Conservation (phyloP, 2,797 vertebrate genomes). For the Heteromormyrus szaboi region DNA sequence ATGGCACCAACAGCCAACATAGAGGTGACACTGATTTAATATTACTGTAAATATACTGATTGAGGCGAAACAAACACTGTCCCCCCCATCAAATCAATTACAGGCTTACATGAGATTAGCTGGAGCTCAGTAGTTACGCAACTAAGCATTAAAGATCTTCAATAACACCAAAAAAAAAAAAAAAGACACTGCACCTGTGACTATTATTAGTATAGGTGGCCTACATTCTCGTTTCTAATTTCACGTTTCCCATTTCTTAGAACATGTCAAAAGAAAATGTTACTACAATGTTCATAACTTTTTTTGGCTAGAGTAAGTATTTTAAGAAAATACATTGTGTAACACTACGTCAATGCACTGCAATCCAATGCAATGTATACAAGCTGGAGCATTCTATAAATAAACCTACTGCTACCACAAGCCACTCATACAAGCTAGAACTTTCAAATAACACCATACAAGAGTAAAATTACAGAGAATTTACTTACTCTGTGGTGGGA, state of each 20-base stretch:
- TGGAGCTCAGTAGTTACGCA: neutral
- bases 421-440: neutral
- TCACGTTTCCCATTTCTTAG: neutral
- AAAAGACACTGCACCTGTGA: neutral
- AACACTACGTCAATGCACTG: neutral
- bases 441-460: neutral
- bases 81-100: neutral
- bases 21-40: neutral
- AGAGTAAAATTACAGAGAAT: slow-evolving; percentile 9
- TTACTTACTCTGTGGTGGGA: slow-evolving; percentile 65
- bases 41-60: neutral
- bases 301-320: neutral
- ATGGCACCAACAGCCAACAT: neutral
- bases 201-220: neutral
- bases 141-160: neutral
- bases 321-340: neutral
- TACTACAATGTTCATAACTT: neutral
- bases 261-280: neutral
- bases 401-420: neutral
- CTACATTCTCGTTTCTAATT: neutral
- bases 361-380: neutral
- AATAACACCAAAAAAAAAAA: neutral
- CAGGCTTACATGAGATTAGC: neutral
- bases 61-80: neutral
- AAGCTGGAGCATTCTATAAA: neutral